Evolutionary conservation across 2,888 invertebrate species (phyloP).

Genomic region (Neoitamus cyanurus): DNA sequence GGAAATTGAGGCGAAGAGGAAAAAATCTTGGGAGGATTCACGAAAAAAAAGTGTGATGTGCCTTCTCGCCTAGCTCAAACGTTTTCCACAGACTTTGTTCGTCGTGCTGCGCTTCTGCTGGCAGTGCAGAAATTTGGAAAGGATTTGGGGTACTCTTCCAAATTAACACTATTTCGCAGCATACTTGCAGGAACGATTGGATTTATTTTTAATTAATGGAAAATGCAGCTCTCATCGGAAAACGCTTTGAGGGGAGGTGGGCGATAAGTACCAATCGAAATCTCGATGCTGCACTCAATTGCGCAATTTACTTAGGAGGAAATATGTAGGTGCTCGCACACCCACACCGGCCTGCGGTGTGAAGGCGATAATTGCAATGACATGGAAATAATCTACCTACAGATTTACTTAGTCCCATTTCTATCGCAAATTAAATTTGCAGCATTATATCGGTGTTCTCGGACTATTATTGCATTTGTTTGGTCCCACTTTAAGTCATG

Average conservation of each 20-base stretch:
- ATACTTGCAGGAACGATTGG: not conserved
- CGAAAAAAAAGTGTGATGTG: not conserved
- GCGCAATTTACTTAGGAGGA: too few species aligned
- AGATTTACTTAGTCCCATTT: not conserved
- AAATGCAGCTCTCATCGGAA: not conserved
- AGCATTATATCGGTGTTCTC: not conserved
- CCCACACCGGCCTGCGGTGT: too few species aligned
- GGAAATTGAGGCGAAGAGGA: not conserved
- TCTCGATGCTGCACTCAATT: not conserved
- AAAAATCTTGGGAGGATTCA: not conserved
- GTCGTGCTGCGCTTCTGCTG: not conserved
- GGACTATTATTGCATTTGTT: not conserved
- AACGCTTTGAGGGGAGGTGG: not conserved
- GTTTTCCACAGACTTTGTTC: not conserved
- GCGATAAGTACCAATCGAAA: not conserved
- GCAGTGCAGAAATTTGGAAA: not conserved
- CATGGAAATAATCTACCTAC: not conserved
- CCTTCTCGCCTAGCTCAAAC: not conserved
- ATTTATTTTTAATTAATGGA: constrained; percentile 5
- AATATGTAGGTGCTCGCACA: too few species aligned
- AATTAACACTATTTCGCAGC: not conserved
- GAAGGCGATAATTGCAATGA: not conserved
- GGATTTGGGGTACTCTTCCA: not conserved
- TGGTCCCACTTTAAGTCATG: not conserved
- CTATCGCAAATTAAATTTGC: not conserved